These are phyloP conservation scores for Muraenolepis orangiensis DNA, from an alignment of 2,797 vertebrate genomes.

Conservation along the genomic window DNA sequence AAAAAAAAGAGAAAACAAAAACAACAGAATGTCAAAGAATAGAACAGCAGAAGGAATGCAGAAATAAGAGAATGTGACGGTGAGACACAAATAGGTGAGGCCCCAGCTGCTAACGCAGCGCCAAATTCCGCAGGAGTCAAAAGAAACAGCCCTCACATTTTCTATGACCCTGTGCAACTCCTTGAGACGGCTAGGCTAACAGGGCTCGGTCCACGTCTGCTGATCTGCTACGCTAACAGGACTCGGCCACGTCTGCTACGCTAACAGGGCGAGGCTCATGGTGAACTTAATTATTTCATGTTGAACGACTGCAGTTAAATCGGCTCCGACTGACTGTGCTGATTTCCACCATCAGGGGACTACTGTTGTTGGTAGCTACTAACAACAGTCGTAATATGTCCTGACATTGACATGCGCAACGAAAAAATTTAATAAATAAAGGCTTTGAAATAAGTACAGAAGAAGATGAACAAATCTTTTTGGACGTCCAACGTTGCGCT, in stretches of 20 bases:
- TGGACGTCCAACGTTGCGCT: background rate
- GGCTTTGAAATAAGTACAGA: too few relatives aligned
- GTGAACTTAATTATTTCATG: background rate
- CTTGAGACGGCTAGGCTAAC: conserved; percentile 22
- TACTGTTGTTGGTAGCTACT: too few relatives aligned
- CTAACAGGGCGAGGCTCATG: too few relatives aligned
- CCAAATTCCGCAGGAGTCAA: conserved; percentile 67
- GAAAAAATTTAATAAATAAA: background rate
- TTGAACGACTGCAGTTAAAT: background rate
- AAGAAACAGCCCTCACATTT: conserved; percentile 52
- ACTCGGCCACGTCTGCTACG: background rate
- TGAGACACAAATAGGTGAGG: conserved; percentile 54
- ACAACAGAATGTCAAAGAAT: conserved; percentile 24
- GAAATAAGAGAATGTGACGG: conserved; percentile 22
- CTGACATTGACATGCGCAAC: background rate
- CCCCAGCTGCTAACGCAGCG: conserved; percentile 56
- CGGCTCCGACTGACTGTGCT: background rate
- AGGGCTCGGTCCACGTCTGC: background rate
- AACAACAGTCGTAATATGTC: background rate
- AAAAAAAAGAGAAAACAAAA: conserved; percentile 31
- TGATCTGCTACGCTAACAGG: background rate
- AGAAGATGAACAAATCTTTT: background rate
- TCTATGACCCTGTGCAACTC: conserved; percentile 33
- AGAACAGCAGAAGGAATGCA: conserved; percentile 20
- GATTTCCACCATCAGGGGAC: background rate